Conservation (phyloP, 2,888 invertebrate species). For the Himalopsyche kuldschensis region DNA sequence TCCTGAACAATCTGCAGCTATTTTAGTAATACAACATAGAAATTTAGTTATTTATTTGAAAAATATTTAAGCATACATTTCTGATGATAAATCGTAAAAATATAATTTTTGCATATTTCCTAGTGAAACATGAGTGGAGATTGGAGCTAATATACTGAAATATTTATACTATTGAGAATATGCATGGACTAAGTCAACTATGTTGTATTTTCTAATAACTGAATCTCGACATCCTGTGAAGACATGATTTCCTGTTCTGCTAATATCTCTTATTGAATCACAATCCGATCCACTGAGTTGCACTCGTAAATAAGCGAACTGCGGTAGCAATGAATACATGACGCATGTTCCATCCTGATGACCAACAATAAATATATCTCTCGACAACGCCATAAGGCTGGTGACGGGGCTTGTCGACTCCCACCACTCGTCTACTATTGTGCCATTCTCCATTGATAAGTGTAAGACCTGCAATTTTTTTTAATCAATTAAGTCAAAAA, state of each 20-base stretch:
- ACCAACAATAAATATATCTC: conserved; percentile 59
- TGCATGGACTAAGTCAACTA: neutral
- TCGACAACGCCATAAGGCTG: conserved; percentile 53
- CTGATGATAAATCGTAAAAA: no score
- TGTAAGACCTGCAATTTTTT: conserved; percentile 51
- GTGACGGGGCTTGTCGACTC: conserved; percentile 63
- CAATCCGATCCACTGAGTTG: conserved; percentile 72
- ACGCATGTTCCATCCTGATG: conserved; percentile 68
- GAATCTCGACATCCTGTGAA: conserved; percentile 68
- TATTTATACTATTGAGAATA: neutral
- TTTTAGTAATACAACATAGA: no score
- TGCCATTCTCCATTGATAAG: conserved; percentile 47
- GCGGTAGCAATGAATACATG: conserved; percentile 52
- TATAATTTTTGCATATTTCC: no score
- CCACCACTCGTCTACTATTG: conserved; percentile 49
- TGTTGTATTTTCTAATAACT: conserved; percentile 61
- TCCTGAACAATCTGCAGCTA: no score
- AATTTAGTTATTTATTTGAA: no score
- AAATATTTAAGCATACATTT: no score
- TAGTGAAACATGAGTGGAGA: no score
- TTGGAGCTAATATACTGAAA: no score
- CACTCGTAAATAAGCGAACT: conserved; percentile 47
- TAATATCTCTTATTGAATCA: conserved; percentile 68
- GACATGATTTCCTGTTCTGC: conserved; percentile 62
- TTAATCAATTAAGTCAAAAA: no score